Evolutionary conservation across 2,113 vertebrate species (phyloP), one percentile per base, ranked within the genome.

Genomic region (Hippoglossus stenolepis): DNA sequence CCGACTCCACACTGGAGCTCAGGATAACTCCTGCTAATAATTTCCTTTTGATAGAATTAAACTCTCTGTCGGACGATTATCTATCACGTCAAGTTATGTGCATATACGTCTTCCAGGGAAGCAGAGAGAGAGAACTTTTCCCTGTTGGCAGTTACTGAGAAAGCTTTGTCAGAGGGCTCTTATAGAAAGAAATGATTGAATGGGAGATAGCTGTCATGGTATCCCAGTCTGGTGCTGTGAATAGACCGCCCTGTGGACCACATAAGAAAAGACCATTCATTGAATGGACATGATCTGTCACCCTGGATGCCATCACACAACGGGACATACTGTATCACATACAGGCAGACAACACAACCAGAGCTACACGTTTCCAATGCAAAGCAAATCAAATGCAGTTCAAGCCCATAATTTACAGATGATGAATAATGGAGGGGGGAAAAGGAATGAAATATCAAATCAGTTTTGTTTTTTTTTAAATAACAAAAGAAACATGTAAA

Each of bases 41-140:
- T 85, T 87, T 24, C 17, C 35, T 63, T 79, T 79, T 86, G 90
- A 94, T 74, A 85, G 77, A 90, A 92, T 91, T 91, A 83, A 80
- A 90, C 70, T 78, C 73, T 74, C 77, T 45, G 67, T 69, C 72
- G 73, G 75, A 60, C 9, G 20, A n/a, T 54, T 54, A 31, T 31
- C 31, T 31, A 31, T 31, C 31, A 31, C 31, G 31, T 31, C 31
- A 21, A 66, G 51, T 78, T 71, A 80, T 80, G 62, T 75, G 70
- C 47, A 49, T 79, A 69, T 10, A 51, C 68, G 71, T 86, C 81
- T 70, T 75, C 14, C 11, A 69, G 62, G 78, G 51, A 67, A 54
- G 21, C 59, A 66, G 21, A 23, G 20, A 20, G 56, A 17, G 40
- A 35, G 17, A 77, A 70, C 17, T 9, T 54, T 65, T 54, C 51